These are phyloP conservation scores for Cinclus mexicanus DNA, from an alignment of 2,113 vertebrate species.

Conservation along the genomic window DNA sequence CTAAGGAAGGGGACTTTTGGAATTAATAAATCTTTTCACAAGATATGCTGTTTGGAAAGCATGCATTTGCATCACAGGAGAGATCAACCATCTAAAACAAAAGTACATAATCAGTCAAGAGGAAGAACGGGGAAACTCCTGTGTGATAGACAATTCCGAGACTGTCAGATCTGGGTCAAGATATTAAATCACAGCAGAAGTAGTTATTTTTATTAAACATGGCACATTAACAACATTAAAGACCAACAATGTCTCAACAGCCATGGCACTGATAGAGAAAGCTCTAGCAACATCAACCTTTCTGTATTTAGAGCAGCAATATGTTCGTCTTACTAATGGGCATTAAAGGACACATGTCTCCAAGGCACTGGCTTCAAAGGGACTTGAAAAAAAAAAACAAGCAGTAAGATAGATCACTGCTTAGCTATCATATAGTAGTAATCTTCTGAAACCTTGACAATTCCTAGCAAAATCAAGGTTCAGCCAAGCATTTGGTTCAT, in stretches of 20 bases:
- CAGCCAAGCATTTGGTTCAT: neutral
- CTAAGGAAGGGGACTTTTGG: neutral
- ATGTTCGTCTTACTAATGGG: neutral
- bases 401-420: neutral
- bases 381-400: neutral
- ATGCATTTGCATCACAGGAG: neutral
- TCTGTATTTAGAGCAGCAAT: neutral
- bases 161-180: neutral
- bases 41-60: neutral
- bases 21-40: neutral
- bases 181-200: neutral
- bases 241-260: neutral
- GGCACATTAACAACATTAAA: neutral
- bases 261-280: neutral
- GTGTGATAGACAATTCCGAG: neutral
- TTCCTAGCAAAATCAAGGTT: neutral
- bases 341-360: neutral
- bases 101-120: neutral
- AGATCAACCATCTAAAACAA: neutral
- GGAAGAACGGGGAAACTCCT: neutral
- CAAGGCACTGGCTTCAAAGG: neutral
- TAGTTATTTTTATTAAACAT: neutral
- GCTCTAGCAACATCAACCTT: neutral
- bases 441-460: neutral
- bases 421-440: neutral